Evolutionary conservation across 2,113 vertebrate genomes (phyloP), one percentile per base, ranked within the genome.

Genomic region (Paramisgurnus dabryanus): DNA sequence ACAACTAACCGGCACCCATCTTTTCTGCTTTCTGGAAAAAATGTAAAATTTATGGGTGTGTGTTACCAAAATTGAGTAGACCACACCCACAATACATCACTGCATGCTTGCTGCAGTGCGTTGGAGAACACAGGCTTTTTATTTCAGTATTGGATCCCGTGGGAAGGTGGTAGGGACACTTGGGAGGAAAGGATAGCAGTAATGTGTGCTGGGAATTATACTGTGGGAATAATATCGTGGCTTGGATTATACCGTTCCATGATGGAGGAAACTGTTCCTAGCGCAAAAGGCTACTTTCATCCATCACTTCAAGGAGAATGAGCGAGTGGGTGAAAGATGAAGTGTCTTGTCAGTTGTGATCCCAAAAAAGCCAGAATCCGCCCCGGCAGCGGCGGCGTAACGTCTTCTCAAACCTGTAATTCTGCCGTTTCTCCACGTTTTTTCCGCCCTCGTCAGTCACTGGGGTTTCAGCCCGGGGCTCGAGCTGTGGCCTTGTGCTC

Each of bases 401-500:
- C 58, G 40, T 82, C 81, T 83, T 76, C 63, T 73, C 75, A 85
- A 74, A 63, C 75, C 81, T 83, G 69, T 80, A 85, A 85, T 85
- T 85, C 80, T 70, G 49, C 39, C 74, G 75, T 43, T 82, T 82
- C 72, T 72, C 69, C 61, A 58, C 57, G 53, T 84, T 76, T 78
- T 67, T 71, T 80, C 78, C 47, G n/a, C 45, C 40, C 5, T 64
- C 58, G 69, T 78, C 75, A 60, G 61, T 79, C 61, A 69, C 58
- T 53, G 66, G 66, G 53, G 53, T 75, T 82, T 67, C 60, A 68
- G 80, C 80, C 78, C 49, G 69, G 81, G 83, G 83, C 69, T 82
- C 58, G 57, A 40, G 80, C 53, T 50, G 74, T 74, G 75, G 79
- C 81, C 79, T 66, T 43, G 69, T 57, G 73, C 43, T 45, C 71